Evolutionary conservation across 2,888 invertebrate species (phyloP).

Genomic region (Serripes groenlandicus): DNA sequence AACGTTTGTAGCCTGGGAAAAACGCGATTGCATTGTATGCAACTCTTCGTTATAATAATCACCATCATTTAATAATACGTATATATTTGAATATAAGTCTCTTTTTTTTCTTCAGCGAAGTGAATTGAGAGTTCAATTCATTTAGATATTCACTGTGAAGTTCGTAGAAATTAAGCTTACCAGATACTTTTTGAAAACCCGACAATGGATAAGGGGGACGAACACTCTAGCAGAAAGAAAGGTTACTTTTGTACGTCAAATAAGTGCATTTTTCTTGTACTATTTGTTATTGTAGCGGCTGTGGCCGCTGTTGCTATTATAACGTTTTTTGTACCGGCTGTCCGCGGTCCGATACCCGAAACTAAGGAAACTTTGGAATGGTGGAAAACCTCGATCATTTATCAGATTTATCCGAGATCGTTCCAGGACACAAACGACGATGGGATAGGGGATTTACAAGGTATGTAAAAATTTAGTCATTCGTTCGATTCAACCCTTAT

Average conservation of each 20-base stretch:
- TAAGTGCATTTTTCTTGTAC: slow-evolving; percentile 51
- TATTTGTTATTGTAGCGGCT: slow-evolving; percentile 43
- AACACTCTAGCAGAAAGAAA: background rate
- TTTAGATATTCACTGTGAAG: background rate
- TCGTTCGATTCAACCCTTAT: too few relatives aligned
- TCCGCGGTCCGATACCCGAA: slow-evolving; percentile 44
- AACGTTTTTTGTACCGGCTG: slow-evolving; percentile 55
- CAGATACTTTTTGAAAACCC: background rate
- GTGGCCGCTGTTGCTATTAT: slow-evolving; percentile 62
- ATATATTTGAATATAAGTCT: too few relatives aligned
- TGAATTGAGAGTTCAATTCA: too few relatives aligned
- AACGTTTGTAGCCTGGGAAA: too few relatives aligned
- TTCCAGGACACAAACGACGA: slow-evolving; percentile 93
- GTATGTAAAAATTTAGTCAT: too few relatives aligned
- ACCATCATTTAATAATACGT: too few relatives aligned
- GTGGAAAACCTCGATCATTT: slow-evolving; percentile 94
- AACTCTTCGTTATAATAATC: too few relatives aligned
- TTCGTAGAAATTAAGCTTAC: background rate
- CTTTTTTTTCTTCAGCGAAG: too few relatives aligned
- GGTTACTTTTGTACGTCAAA: slow-evolving; percentile 54
- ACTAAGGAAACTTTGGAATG: slow-evolving; percentile 89
- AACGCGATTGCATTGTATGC: too few relatives aligned
- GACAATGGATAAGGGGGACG: background rate
- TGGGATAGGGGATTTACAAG: slow-evolving; percentile 91
- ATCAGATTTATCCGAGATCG: slow-evolving; percentile 90